Evolutionary conservation across 2,888 invertebrate genomes (phyloP), one percentile per base, ranked within the genome.

Genomic region (Acleris laterana): DNA sequence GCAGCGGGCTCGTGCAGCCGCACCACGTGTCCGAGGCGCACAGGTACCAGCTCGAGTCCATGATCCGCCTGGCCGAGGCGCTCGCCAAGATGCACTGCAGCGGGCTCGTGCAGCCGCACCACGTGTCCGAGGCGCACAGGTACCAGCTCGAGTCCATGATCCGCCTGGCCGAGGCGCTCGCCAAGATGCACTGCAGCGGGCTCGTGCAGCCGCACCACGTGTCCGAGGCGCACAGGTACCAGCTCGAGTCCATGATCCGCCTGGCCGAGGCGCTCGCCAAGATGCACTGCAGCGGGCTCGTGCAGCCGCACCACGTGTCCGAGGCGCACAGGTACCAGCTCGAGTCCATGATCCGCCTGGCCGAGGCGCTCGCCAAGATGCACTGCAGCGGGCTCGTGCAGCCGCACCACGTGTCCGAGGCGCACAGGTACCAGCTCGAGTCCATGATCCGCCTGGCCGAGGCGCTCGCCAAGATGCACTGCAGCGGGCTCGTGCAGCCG

Each of bases 181-280:
- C 99, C 60, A 96, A 98, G 87, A 95, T 99, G 94, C 97, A 99
- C 88, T 99, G 99, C 87, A 96, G 96, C 73, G 98, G 98, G 61
- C 96, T 97, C 82, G 99, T 99, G 16, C 95, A 95, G 5, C 93
- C 95, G 0, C 95, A 95, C 48, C 99, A 99, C 82, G 99, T 99
- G 0, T 95, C 96, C 78, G 99, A 99, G 90, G 86, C 86, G 0
- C 82, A 85, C 76, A 74, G 78, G 78, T n/a, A n/a, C 0, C 99
- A 99, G 75, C 82, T 91, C 19, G 91, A 91, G 87, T 89, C 90
- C 71, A 96, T 99, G 95, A 96, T 99, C 78, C 96, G 99, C 13
- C 94, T 99, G 25, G 97, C 99, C 0, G 99, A 99, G 93, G 99
- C 97, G 28, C 96, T 99, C 95, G 99, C 99, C 60, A 96, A 98